Conservation (phyloP, 2,888 invertebrate species). For the Malachius bipustulatus region DNA sequence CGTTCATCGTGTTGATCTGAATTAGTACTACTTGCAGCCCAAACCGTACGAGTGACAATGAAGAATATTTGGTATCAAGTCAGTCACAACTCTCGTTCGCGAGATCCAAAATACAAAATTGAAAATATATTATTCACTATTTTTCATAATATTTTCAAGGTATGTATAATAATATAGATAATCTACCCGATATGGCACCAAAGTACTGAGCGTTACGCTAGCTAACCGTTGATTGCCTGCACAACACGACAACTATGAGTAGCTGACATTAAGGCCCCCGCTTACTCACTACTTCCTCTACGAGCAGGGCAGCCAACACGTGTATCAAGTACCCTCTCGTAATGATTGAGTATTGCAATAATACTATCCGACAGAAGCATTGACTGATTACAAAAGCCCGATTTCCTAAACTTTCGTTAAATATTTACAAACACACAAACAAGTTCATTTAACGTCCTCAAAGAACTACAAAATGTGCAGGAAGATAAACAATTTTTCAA, state of each 20-base stretch:
- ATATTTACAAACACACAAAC: too few species aligned
- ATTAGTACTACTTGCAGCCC: neutral
- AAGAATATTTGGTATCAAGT: slow-evolving; percentile 15
- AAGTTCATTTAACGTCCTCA: too few species aligned
- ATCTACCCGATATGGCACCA: slow-evolving; percentile 23
- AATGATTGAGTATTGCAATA: slow-evolving; percentile 25
- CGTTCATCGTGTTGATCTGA: slow-evolving; percentile 15
- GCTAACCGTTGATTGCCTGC: slow-evolving; percentile 37
- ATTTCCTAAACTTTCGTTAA: too few species aligned
- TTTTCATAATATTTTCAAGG: slow-evolving; percentile 12
- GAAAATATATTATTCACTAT: slow-evolving; percentile 24
- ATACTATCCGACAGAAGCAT: slow-evolving; percentile 25
- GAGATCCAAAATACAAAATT: slow-evolving; percentile 23
- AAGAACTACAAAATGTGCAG: too few species aligned
- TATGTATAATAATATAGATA: too few species aligned
- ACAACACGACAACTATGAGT: slow-evolving; percentile 38
- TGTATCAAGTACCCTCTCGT: slow-evolving; percentile 21
- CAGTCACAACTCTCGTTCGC: slow-evolving; percentile 24
- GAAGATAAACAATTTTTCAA: too few species aligned
- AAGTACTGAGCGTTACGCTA: slow-evolving; percentile 25
- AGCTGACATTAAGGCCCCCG: slow-evolving; percentile 38
- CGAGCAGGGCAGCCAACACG: slow-evolving; percentile 18
- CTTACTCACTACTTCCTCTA: slow-evolving; percentile 30
- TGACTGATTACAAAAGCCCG: too few species aligned
- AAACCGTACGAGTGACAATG: neutral